Evolutionary conservation across 2,797 vertebrate genomes (phyloP), one percentile per base, ranked within the genome.

Genomic region (Characodon lateralis): DNA sequence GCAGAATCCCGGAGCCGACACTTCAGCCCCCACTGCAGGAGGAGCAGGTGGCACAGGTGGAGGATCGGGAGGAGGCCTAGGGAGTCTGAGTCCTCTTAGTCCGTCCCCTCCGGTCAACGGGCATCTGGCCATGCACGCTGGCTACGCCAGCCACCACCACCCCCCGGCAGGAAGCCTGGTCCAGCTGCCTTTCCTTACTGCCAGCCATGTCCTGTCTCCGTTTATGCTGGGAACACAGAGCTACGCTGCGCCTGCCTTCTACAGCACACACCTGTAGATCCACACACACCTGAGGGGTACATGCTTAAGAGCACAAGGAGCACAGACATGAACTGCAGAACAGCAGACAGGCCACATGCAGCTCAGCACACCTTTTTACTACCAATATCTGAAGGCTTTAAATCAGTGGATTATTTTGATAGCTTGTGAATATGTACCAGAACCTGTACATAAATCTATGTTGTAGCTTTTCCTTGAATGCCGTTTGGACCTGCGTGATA

Each of bases 201-300:
- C 97, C 46, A 96, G 97, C 82, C 98, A 98, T 3, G 98, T 99
- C 70, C 96, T 99, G 51, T 98, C 98, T 24, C 98, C 98, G 39
- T 99, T 99, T 90, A 97, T 99, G 89, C 91, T 99, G 90, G 96
- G 98, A 78, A 97, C 98, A 6, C 98, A 99, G 95, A 95, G 97
- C 75, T 99, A 99, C 73, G 97, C 97, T 65, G 93, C 97, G 0
- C 98, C 97, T 0, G 96, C 98, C 51, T 99, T 99, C 94, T 99
- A 99, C 92, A 95, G 97, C 77, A 97, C 98, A 74, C 98, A 99
- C 92, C 96, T 99, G 95, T 99, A 96, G 96, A 85, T 24, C 55
- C 55, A 74, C 58, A 66, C 72, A 71, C 63, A 55, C 76, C 24
- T n/a, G 6, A n/a, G 18, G 51, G 53, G 74, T 61, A 12, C 48